Evolutionary conservation across 2,888 invertebrate species (phyloP).

Genomic region (Caenorhabditis drosophilae): DNA sequence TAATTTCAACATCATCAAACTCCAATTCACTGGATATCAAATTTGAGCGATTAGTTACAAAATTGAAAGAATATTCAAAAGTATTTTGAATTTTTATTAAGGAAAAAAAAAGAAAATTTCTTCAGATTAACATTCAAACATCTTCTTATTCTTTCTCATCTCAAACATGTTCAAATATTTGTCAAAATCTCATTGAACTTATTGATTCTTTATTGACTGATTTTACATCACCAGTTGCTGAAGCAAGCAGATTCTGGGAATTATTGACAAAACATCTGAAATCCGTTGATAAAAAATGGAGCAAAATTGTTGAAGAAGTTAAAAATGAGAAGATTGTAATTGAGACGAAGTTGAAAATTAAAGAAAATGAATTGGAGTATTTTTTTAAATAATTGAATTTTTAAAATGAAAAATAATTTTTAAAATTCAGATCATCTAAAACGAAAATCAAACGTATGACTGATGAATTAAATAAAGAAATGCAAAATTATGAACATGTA

Average conservation of each 20-base stretch:
- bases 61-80: not conserved
- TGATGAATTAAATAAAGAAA: not conserved
- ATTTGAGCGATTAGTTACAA: not conserved
- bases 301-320: not conserved
- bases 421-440: too few relatives aligned
- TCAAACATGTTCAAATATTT: not conserved
- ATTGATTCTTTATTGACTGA: slow-evolving; percentile 1
- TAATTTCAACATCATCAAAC: not conserved
- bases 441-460: not conserved
- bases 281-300: slow-evolving; percentile 1
- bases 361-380: not conserved
- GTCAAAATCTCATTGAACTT: not conserved
- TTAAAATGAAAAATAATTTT: not conserved
- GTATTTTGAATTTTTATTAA: not conserved
- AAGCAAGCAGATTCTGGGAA: not conserved
- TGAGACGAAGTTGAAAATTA: not conserved
- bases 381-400: slow-evolving; percentile 3
- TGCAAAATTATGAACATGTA: not conserved
- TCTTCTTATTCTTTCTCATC: not conserved
- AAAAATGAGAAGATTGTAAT: not conserved
- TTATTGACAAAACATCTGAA: not conserved
- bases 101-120: not conserved
- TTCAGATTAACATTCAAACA: not conserved
- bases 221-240: not conserved
- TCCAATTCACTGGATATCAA: not conserved